Conservation (phyloP, 2,113 vertebrate genomes). For the Laticauda laticaudata region DNA sequence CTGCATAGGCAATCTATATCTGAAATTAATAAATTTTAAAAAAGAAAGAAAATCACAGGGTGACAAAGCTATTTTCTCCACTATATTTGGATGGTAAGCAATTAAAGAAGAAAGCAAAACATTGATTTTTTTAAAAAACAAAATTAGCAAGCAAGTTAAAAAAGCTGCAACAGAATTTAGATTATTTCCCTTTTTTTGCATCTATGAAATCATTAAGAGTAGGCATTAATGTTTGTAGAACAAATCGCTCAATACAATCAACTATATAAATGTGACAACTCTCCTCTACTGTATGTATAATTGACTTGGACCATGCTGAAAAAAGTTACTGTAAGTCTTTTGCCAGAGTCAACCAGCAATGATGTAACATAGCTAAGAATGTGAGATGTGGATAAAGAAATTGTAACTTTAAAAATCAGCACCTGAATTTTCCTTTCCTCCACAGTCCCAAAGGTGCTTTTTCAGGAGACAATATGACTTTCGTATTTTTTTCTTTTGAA, state of each 20-base stretch:
- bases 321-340: not conserved
- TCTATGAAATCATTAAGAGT: not conserved
- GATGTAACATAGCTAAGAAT: not conserved
- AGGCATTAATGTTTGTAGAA: not conserved
- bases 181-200: not conserved
- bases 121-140: not conserved
- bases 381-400: not conserved
- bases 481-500: no score
- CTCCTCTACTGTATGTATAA: not conserved
- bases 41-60: not conserved
- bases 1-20: not conserved
- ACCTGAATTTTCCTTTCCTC: not conserved
- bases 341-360: not conserved
- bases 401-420: not conserved
- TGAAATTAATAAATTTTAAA: not conserved
- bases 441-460: not conserved
- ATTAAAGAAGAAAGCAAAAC: not conserved
- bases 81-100: not conserved
- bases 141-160: not conserved
- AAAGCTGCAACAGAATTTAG: not conserved
- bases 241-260: not conserved
- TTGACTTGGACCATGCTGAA: not conserved
- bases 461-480: no score
- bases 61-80: not conserved
- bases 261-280: not conserved